These are phyloP conservation scores for Yponomeuta malinellus DNA, from an alignment of 2,888 invertebrate genomes.

Conservation along the genomic window DNA sequence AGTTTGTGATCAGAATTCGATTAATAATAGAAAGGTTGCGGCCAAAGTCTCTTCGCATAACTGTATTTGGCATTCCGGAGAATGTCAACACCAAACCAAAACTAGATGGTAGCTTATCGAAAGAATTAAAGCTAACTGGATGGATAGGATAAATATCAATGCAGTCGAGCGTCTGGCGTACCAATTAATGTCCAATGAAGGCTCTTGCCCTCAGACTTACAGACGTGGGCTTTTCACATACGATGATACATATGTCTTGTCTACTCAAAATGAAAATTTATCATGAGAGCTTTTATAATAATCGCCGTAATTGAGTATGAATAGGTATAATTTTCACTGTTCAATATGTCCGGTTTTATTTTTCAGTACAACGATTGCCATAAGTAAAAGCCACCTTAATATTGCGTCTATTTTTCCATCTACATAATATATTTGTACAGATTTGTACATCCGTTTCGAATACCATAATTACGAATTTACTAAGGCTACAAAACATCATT, in stretches of 20 bases:
- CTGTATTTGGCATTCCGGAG: background rate
- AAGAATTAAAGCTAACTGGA: background rate
- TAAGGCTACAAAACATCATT: constrained; percentile 18
- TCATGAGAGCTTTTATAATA: too few relatives aligned
- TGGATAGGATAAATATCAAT: constrained; percentile 25
- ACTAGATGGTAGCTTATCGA: background rate
- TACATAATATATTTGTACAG: too few relatives aligned
- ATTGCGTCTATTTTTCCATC: too few relatives aligned
- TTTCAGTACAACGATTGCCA: too few relatives aligned
- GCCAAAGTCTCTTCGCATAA: background rate
- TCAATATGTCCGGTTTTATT: too few relatives aligned
- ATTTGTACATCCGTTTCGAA: too few relatives aligned
- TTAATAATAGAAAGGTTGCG: background rate
- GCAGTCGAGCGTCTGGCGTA: constrained; percentile 50
- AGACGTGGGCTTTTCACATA: constrained; percentile 17
- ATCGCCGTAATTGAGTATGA: too few relatives aligned
- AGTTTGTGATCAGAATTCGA: background rate
- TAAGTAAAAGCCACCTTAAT: too few relatives aligned
- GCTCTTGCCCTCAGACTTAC: constrained; percentile 50
- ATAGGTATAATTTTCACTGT: too few relatives aligned
- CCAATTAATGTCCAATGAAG: constrained; percentile 61
- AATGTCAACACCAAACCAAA: background rate
- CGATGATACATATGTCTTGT: background rate
- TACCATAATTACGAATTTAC: too few relatives aligned
- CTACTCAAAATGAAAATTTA: too few relatives aligned